These are phyloP conservation scores for Macaria notata DNA, from an alignment of 2,888 invertebrate species.

Conservation along the genomic window DNA sequence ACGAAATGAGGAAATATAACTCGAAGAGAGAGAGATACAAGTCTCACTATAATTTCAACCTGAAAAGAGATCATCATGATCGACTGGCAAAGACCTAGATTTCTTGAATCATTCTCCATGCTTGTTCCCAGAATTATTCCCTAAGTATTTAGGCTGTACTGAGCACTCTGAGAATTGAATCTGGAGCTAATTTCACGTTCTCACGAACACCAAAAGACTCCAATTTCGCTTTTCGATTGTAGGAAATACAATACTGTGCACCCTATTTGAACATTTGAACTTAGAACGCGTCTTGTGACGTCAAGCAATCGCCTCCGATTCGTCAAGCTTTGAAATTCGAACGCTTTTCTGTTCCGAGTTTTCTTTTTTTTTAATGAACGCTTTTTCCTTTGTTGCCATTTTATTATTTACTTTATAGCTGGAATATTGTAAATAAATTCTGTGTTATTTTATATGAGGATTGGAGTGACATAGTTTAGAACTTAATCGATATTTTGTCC, in stretches of 20 bases:
- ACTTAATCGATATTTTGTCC: no score
- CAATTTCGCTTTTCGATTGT: slow-evolving; percentile 34
- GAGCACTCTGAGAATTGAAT: slow-evolving; percentile 26
- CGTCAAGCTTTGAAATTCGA: slow-evolving; percentile 61
- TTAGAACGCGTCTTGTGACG: slow-evolving; percentile 34
- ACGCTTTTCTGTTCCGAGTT: slow-evolving; percentile 47
- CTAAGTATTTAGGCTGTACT: slow-evolving; percentile 4
- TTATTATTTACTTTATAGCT: slow-evolving; percentile 12
- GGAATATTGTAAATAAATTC: no score
- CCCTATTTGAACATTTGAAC: slow-evolving; percentile 43
- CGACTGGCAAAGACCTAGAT: no score
- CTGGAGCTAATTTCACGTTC: slow-evolving; percentile 42
- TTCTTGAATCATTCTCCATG: no score
- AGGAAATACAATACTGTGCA: slow-evolving; percentile 46
- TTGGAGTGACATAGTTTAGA: no score
- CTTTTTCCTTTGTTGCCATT: slow-evolving; percentile 32
- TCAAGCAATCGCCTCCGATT: slow-evolving; percentile 59
- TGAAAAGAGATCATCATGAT: no score
- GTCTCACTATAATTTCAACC: no score
- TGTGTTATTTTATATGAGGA: no score
- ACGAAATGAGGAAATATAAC: no score
- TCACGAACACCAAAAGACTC: slow-evolving; percentile 48
- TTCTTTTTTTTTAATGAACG: slow-evolving; percentile 36
- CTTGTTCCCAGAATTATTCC: background rate
- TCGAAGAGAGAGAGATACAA: no score